Conservation (phyloP, 2,797 vertebrate genomes). For the Chelon labrosus region DNA sequence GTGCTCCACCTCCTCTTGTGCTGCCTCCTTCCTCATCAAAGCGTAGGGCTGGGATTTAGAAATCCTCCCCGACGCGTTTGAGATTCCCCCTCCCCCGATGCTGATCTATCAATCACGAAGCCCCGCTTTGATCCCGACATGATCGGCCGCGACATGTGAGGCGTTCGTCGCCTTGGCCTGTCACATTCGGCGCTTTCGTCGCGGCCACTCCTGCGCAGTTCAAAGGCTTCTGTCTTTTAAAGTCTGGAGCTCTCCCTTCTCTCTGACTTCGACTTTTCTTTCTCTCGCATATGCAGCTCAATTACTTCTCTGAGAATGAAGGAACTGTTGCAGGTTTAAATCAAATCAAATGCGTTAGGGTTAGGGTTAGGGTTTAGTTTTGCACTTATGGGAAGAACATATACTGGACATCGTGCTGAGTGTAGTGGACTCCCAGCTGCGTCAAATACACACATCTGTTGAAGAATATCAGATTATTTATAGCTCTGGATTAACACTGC, state of each 20-base stretch:
- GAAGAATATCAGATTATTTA: conserved; percentile 20
- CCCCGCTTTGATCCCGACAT: conserved; percentile 60
- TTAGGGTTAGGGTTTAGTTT: too few species aligned
- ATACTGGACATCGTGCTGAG: background rate
- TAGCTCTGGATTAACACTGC: conserved; percentile 7
- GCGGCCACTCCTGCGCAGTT: conserved; percentile 40
- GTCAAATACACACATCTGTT: background rate
- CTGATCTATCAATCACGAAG: conserved; percentile 56
- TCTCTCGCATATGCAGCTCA: conserved; percentile 6
- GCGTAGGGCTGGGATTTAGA: conserved; percentile 42
- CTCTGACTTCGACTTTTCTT: conserved; percentile 13
- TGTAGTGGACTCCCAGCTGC: background rate
- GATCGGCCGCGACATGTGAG: conserved; percentile 39
- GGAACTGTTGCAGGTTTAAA: conserved; percentile 13
- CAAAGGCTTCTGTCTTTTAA: conserved; percentile 44
- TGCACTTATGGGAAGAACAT: background rate
- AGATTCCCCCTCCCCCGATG: conserved; percentile 45
- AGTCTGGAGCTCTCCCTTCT: conserved; percentile 25
- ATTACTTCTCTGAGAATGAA: conserved; percentile 1
- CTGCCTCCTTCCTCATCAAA: conserved; percentile 58
- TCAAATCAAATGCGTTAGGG: conserved; percentile 9
- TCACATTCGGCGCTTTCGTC: conserved; percentile 24
- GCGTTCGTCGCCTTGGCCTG: conserved; percentile 49
- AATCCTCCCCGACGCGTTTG: conserved; percentile 43
- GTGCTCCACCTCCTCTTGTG: conserved; percentile 36